Conservation (phyloP, 1,140 invertebrate genomes). For the Micrasema minimum region DNA sequence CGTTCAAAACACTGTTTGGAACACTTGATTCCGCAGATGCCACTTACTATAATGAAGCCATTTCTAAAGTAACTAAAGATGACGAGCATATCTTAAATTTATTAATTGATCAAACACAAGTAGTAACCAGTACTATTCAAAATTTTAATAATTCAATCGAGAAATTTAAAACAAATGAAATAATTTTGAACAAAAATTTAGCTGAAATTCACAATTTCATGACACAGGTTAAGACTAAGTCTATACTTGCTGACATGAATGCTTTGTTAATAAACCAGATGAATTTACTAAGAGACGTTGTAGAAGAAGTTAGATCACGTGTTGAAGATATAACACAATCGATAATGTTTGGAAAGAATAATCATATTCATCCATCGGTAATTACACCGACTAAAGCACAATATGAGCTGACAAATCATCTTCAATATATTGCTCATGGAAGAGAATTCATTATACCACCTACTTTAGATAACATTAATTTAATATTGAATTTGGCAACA, state of each 20-base stretch:
- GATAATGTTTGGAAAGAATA: conserved; percentile 1
- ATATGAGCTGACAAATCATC: not conserved
- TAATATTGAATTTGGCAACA: not conserved
- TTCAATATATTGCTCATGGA: not conserved
- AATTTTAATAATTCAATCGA: conserved; percentile 3
- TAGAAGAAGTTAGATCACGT: not conserved
- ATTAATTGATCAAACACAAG: conserved; percentile 26
- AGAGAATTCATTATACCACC: conserved; percentile 12
- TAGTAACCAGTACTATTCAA: conserved; percentile 18
- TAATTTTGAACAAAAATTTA: conserved; percentile 8
- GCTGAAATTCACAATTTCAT: not conserved
- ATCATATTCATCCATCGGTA: not conserved
- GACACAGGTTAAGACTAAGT: not conserved
- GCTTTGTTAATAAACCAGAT: not conserved
- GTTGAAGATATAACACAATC: not conserved
- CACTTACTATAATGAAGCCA: conserved; percentile 28
- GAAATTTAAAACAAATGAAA: conserved; percentile 9
- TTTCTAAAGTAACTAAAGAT: conserved; percentile 21
- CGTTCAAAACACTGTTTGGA: conserved; percentile 38
- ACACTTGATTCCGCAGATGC: conserved; percentile 32
- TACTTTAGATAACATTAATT: not conserved
- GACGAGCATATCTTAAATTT: conserved; percentile 4
- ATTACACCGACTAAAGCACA: not conserved
- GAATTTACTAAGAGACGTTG: conserved; percentile 1
- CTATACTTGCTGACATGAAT: not conserved